Evolutionary conservation across 2,888 invertebrate species (phyloP), one percentile per base, ranked within the genome.

Genomic region (Drymonia ruficornis): DNA sequence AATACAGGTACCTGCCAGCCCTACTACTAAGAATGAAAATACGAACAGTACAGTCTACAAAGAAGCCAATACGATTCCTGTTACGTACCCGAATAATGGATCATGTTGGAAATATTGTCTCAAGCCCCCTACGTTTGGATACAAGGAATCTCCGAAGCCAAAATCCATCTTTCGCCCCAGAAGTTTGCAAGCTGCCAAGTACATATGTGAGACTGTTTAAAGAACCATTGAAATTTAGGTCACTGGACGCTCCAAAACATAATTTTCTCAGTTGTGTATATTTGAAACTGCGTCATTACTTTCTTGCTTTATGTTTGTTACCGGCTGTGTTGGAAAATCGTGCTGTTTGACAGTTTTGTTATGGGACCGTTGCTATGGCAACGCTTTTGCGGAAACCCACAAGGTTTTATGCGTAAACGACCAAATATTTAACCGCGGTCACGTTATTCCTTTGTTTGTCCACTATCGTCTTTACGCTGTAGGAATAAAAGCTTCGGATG

Each of bases 271-370:
- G 53, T 49, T 59, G 51, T 61, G 51, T 52, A 55, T 68, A 60
- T 63, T 68, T 67, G 71, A 78, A 85, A 74, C 71, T 83, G 77
- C 84, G 81, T 83, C 86, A 84, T 84, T 72, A 73, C 66, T 72
- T 70, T 52, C 48, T 47, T 72, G 73, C 66, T 72, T 70, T 52
- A 45, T 47, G 43, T 50, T 44, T 60, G 62, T 72, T 74, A 70
- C 65, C 66, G 73, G 79, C 63, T 71, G 31, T 74, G 76, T 72
- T 74, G 70, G 77, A 83, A 82, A 81, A 77, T 77, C 51, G 65
- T 78, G 77, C 74, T 76, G 72, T 78, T 85, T 89, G 91, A 84
- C 87, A 86, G 66, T 63, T 74, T 72, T 91, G 90, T 92, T 90
- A 83, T 81, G 80, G 62, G 58, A 52, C 53, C 43, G 89, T 89